Conservation (phyloP, 2,797 vertebrate species). For the Lates japonicus region DNA sequence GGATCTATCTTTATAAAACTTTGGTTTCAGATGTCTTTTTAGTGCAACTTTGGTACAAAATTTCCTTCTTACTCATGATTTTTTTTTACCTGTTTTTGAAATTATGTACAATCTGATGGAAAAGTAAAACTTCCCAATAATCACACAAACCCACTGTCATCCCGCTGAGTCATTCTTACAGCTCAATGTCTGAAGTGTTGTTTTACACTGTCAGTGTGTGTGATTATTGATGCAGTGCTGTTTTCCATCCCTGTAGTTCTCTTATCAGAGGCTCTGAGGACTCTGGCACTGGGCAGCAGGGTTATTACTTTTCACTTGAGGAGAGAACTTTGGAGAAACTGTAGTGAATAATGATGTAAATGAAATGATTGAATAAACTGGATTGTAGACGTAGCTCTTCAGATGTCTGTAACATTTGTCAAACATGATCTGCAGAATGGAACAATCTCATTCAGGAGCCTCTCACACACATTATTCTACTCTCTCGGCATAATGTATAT, state of each 20-base stretch:
- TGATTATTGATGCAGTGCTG: slow-evolving; percentile 15
- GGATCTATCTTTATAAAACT: too few species aligned
- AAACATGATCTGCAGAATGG: neutral
- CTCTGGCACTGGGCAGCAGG: slow-evolving; percentile 6
- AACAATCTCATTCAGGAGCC: too few species aligned
- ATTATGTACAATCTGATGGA: too few species aligned
- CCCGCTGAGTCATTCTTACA: neutral
- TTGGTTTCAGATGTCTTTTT: too few species aligned
- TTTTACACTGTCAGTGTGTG: neutral
- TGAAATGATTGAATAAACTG: neutral
- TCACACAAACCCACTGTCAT: neutral
- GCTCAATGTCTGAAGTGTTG: too few species aligned
- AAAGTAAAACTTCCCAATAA: neutral
- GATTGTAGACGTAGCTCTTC: neutral
- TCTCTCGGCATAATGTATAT: neutral
- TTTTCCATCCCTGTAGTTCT: slow-evolving; percentile 11
- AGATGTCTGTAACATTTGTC: neutral
- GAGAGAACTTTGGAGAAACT: neutral
- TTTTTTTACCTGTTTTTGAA: too few species aligned
- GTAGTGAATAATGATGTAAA: neutral
- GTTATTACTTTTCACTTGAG: slow-evolving; percentile 9
- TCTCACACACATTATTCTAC: neutral
- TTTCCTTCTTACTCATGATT: too few species aligned
- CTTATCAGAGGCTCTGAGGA: slow-evolving; percentile 28
- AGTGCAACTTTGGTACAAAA: too few species aligned